Base-by-base conservation (phyloP, 2,113 vertebrate genomes). In the Micromys minutus region DNA sequence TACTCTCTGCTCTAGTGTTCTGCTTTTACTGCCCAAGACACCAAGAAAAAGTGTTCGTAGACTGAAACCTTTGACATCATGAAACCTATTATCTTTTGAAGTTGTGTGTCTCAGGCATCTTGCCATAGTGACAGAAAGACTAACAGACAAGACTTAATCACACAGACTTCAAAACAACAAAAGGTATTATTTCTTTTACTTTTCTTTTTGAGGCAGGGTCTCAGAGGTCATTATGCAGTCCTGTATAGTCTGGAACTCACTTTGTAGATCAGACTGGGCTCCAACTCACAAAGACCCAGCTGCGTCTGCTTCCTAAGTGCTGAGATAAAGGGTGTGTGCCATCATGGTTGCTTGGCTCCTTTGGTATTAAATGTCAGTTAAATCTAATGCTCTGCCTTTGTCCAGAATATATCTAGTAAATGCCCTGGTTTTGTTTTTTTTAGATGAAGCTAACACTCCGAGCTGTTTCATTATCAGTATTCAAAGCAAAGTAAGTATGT, bases 391-490 rank as follows among this genome's bases (percentile, higher is more conserved):
- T 57, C 76, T 83, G 8, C 45, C 16, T 92, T 45, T 88, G 26
- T 34, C 34, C 39, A 42, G 87, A 71, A 61, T 12, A 84, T 69
- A 39, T 39, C 61, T 95, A 84, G 42, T 76, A 63, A 47, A 59
- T 85, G 50, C 39, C 0, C 31, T 55, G 36, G 5, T 75, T 52
- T 95, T 96, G 36, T 8, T 81, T 92, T 22, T 94, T 95, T 96
- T 21, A 55, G n/a, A 36, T 87, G 10, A 0, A 65, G 6, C 11
- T 29, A 83, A 31, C 22, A 92, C 39, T 55, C n/a, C 2, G 79
- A 65, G 52, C 36, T 85, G 59, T 45, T 88, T 59, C 52, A 47
- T 92, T 95, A 34, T 77, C 71, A 92, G 3, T 86, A 22, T 65
- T 87, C 80, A 61, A 75, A n/a, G 11, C 80, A 15, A 91, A 69